phyloP scores from a whole-genome alignment of 2,113 vertebrate genomes.

The Malurus cyaneus region DNA sequence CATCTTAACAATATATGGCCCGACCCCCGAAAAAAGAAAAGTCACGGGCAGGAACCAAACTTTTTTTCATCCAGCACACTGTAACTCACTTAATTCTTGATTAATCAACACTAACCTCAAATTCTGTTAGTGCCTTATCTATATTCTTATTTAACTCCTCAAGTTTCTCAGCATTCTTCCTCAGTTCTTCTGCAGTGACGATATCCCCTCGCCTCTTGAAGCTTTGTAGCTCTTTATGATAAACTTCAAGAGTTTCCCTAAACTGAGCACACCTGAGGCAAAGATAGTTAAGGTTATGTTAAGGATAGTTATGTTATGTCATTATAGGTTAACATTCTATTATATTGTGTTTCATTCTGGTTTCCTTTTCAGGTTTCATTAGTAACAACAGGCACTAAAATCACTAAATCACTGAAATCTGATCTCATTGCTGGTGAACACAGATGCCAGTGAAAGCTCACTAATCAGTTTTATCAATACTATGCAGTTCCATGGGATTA shows the following conservation, averaged over 20 bases:
- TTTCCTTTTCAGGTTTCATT: background rate
- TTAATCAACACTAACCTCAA: conserved; percentile 76
- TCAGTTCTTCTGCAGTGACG: conserved; percentile 79
- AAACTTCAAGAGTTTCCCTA: conserved; percentile 69
- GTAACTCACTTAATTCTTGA: background rate
- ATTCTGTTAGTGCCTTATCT: conserved; percentile 76
- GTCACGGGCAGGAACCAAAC: background rate
- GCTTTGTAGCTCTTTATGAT: conserved; percentile 77
- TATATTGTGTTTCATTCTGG: background rate
- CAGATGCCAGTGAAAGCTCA: background rate
- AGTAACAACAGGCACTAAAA: background rate
- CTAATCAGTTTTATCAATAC: background rate
- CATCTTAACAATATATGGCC: background rate
- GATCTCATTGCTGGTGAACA: background rate
- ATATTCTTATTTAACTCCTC: conserved; percentile 75
- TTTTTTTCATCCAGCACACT: background rate
- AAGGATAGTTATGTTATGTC: too few species aligned
- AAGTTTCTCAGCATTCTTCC: conserved; percentile 80
- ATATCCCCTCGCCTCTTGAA: conserved; percentile 81
- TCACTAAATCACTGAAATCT: background rate
- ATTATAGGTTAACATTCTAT: too few species aligned
- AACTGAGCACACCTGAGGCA: conserved; percentile 77
- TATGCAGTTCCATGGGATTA: background rate
- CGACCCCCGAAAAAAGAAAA: background rate
- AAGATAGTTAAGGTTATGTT: background rate